Base-by-base conservation (phyloP, 2,797 vertebrate genomes). In the Xerus rutilus region DNA sequence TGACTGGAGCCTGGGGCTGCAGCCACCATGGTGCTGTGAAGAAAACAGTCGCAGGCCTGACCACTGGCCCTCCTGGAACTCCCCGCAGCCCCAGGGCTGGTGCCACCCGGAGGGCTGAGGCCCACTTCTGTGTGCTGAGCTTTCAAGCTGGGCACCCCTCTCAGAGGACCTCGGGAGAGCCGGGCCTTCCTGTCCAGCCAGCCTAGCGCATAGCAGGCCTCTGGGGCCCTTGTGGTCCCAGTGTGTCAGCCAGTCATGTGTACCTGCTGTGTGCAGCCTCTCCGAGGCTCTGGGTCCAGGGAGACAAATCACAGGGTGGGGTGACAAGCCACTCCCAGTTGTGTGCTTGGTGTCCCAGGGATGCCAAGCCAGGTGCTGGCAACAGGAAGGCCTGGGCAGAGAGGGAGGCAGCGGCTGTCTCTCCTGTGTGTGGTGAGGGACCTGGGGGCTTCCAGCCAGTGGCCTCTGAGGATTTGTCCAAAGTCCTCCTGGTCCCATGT, bases 191-290 rank as follows among this genome's bases (percentile, higher is more conserved):
- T 2, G 3, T 13, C 11, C 35, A 72, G 35, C 70, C 70, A 23
- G 4, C 20, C 18, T 6, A 57, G 54, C 2, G 18, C 18, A 2
- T 57, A 20, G 54, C 49, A 57, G 54, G 20, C 54, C 54, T 6
- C 54, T 21, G 18, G 6, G 30, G 13, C 13, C 64, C 13, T 5
- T 28, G 2, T 30, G 15, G 14, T 32, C 30, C 64, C 14, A 21
- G 9, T 9, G 74, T 8, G 1, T 35, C 54, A 21, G 59, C 70
- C 2, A 3, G 62, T 28, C 2, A 0, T 45, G 45, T 7, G 13
- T 7, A 62, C n/a, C 67, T 43, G 3, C 70, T 59, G 39, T 25
- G 78, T 52, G 54, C 28, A 5, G 1, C 28, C 20, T 15, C 47
- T 45, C 3, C 4, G 2, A 7, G 30, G 69, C 28, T 39, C 47